phyloP scores from a whole-genome alignment of 37 sponge, comb jelly and placozoan species.

The Halisarca cf. caerulea region DNA sequence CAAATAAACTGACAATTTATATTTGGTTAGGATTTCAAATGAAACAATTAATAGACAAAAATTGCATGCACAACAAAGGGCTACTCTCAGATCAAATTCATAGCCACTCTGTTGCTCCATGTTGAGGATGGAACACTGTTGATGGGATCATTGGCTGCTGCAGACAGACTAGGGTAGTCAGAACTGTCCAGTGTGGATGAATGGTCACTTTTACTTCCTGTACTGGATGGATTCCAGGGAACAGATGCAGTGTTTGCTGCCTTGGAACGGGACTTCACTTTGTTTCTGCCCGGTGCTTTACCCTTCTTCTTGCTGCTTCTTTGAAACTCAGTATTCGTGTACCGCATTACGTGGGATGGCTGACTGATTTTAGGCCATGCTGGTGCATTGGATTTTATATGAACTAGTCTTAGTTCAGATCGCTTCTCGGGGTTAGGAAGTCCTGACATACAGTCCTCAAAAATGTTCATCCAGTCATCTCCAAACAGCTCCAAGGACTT shows the following conservation, averaged over 20 bases:
- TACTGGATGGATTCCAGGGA: background rate
- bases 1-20: no score
- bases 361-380: background rate
- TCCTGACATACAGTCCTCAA: slow-evolving; percentile 7
- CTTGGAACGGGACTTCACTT: no score
- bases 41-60: no score
- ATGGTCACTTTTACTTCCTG: background rate
- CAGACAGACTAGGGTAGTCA: slow-evolving; percentile 51
- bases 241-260: background rate
- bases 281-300: background rate
- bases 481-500: slow-evolving; percentile 19
- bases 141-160: background rate
- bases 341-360: background rate
- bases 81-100: no score
- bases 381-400: background rate
- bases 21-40: no score
- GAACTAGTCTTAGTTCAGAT: background rate
- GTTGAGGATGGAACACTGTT: no score
- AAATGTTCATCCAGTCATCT: slow-evolving; percentile 10
- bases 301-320: background rate
- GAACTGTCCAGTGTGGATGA: slow-evolving; percentile 16
- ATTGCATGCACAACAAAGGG: no score
- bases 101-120: background rate
- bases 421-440: slow-evolving; percentile 3
- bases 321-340: no score